Percentiles rank a stretch among this genome's conserved stretches.
These are phyloP conservation scores for Potorous gilbertii DNA, from an alignment of 2,797 vertebrate genomes.

Conservation along the genomic window DNA sequence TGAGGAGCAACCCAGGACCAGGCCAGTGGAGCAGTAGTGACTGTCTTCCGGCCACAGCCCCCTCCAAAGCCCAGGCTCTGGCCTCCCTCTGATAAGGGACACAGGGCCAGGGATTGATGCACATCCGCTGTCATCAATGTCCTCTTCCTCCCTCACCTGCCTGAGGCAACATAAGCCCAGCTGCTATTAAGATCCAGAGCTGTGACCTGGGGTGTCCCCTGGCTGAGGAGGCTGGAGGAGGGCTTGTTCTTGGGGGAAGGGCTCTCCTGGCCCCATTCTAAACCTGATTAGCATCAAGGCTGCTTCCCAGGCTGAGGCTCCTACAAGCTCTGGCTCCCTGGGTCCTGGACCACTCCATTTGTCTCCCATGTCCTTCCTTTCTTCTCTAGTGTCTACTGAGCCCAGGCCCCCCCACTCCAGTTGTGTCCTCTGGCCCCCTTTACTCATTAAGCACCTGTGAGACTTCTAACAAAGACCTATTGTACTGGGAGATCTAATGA, in stretches of 20 bases:
- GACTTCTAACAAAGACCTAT: not conserved
- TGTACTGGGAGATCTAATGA: not conserved
- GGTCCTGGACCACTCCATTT: not conserved
- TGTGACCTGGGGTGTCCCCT: not conserved
- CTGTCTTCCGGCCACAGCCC: accelerated
- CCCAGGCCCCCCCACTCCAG: too few relatives aligned
- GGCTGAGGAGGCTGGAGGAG: not conserved
- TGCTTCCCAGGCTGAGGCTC: not conserved
- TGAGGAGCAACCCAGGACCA: not conserved
- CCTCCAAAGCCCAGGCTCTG: not conserved
- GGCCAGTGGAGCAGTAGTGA: too few relatives aligned
- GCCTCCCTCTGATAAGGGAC: not conserved
- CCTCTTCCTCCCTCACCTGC: not conserved
- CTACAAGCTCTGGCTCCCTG: not conserved
- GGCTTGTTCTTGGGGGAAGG: not conserved
- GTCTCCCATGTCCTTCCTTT: not conserved
- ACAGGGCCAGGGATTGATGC: not conserved
- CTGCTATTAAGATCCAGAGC: not conserved
- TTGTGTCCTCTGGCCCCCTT: not conserved
- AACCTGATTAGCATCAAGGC: not conserved
- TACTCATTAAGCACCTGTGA: not conserved
- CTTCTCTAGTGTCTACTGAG: not conserved
- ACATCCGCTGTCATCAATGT: not conserved
- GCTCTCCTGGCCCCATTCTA: not conserved
- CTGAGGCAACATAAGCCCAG: not conserved